These are phyloP conservation scores for Coreoperca whiteheadi DNA, from an alignment of 2,113 vertebrate species.

Conservation along the genomic window DNA sequence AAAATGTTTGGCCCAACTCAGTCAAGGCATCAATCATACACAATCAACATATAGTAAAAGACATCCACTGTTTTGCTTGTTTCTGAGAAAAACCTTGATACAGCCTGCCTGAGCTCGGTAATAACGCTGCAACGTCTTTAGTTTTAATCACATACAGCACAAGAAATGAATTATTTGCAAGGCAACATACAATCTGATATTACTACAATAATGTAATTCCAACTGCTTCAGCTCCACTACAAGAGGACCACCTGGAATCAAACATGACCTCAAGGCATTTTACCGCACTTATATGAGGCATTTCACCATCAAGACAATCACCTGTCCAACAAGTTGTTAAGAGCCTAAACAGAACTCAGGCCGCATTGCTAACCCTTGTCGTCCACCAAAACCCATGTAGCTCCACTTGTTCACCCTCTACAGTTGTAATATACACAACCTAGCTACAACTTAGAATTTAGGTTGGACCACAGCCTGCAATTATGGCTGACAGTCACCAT, in stretches of 20 bases:
- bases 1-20: constrained; percentile 18
- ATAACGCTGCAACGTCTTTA: background rate
- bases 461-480: constrained; percentile 66
- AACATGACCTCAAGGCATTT: constrained; percentile 14
- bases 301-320: constrained; percentile 49
- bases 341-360: constrained; percentile 54
- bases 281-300: constrained; percentile 14
- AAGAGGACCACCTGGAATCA: constrained; percentile 28
- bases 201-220: background rate
- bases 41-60: background rate
- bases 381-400: constrained; percentile 56
- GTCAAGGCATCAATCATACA: constrained; percentile 1
- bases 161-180: background rate
- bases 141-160: background rate
- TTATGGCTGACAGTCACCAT: constrained; percentile 66
- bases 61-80: background rate
- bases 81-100: background rate
- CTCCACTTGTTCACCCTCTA: constrained; percentile 39
- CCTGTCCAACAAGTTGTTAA: constrained; percentile 55
- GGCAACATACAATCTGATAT: no score
- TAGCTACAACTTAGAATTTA: constrained; percentile 72
- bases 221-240: background rate
- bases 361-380: constrained; percentile 67
- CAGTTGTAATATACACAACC: constrained; percentile 54
- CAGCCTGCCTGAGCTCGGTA: background rate